These are phyloP conservation scores for Diabrotica virgifera DNA, from an alignment of 1,140 invertebrate species.

Conservation along the genomic window DNA sequence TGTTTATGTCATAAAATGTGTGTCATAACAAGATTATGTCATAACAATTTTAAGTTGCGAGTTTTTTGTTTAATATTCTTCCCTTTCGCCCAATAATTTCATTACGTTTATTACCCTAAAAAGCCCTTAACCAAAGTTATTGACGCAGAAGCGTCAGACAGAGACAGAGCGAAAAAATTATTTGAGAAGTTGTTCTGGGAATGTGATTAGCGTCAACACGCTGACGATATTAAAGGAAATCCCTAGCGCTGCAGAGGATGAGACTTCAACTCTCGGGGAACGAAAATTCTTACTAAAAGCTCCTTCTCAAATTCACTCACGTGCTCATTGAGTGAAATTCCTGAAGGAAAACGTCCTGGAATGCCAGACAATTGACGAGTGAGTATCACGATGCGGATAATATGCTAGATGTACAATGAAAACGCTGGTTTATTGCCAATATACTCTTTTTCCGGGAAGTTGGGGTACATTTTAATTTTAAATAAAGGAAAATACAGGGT, in stretches of 20 bases:
- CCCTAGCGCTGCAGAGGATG: neutral
- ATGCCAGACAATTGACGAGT: slow-evolving; percentile 1
- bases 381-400: neutral
- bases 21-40: no score
- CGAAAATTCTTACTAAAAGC: neutral
- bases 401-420: neutral
- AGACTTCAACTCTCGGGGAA: neutral
- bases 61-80: no score
- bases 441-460: neutral
- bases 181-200: neutral
- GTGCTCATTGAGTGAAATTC: slow-evolving; percentile 2
- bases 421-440: neutral
- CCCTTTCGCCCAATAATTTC: no score
- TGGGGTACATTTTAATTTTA: no score
- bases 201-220: slow-evolving; percentile 1
- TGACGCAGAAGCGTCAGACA: neutral
- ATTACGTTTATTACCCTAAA: no score
- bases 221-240: slow-evolving; percentile 2
- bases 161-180: neutral
- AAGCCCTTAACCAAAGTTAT: no score
- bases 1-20: no score
- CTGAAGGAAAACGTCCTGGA: neutral
- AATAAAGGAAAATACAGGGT: no score
- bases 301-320: neutral
- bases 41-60: no score